Evolutionary conservation across 2,888 invertebrate species (phyloP).

Genomic region (Trachelus stipa): DNA sequence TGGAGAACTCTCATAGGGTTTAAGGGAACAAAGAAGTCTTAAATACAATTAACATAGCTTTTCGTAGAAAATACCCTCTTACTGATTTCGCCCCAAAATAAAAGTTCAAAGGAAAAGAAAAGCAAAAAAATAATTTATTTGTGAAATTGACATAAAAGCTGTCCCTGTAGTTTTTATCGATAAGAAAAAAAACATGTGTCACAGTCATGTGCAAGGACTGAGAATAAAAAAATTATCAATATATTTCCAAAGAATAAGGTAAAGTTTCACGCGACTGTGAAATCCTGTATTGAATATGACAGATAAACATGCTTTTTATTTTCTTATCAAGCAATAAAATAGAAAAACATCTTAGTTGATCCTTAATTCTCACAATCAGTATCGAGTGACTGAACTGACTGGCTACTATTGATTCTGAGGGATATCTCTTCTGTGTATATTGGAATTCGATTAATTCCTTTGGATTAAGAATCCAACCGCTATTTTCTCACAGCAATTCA

Average conservation of each 20-base stretch:
- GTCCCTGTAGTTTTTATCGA: background rate
- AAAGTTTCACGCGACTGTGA: background rate
- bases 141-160: background rate
- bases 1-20: background rate
- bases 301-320: background rate
- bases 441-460: background rate
- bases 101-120: background rate
- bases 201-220: too few relatives aligned
- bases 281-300: background rate
- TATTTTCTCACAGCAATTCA: background rate
- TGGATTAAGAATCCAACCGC: background rate
- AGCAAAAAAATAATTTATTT: background rate
- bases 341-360: too few relatives aligned
- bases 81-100: background rate
- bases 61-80: background rate
- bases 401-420: too few relatives aligned
- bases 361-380: too few relatives aligned
- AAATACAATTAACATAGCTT: background rate
- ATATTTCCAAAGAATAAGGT: background rate
- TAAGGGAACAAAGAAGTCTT: background rate
- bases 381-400: background rate
- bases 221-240: too few relatives aligned
- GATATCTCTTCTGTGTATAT: background rate
- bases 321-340: too few relatives aligned
- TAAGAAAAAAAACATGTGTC: background rate